phyloP scores from a whole-genome alignment of 1,140 invertebrate genomes.

The Drosophila takahashii region DNA sequence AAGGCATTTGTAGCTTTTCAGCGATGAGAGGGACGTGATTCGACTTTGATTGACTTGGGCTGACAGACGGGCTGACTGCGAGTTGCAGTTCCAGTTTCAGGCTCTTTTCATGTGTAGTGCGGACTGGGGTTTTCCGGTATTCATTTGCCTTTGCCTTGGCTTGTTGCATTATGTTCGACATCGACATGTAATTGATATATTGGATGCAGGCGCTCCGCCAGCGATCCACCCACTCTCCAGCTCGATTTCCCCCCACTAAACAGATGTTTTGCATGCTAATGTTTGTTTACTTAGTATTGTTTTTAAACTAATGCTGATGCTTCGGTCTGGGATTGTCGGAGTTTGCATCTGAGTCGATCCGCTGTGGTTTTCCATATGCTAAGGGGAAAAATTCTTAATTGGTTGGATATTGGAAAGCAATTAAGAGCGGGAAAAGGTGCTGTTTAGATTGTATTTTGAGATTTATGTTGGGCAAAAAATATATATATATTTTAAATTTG shows the following conservation, averaged over 20 bases:
- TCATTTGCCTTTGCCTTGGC: slow-evolving; percentile 14
- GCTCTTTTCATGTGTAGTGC: slow-evolving; percentile 20
- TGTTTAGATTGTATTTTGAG: neutral
- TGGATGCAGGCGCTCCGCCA: slow-evolving; percentile 55
- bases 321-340: slow-evolving; percentile 36
- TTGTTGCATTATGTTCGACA: slow-evolving; percentile 72
- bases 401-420: slow-evolving; percentile 41
- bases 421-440: slow-evolving; percentile 17
- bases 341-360: slow-evolving; percentile 32
- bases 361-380: slow-evolving; percentile 54
- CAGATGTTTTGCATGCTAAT: slow-evolving; percentile 69
- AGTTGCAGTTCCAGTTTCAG: slow-evolving; percentile 19
- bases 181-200: slow-evolving; percentile 80
- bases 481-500: neutral
- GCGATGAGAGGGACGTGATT: slow-evolving; percentile 40
- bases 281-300: slow-evolving; percentile 73
- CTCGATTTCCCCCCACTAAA: slow-evolving; percentile 21
- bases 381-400: slow-evolving; percentile 37
- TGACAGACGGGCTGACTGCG: slow-evolving; percentile 52
- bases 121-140: slow-evolving; percentile 66
- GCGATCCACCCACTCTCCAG: slow-evolving; percentile 24
- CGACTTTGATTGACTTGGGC: slow-evolving; percentile 73
- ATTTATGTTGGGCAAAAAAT: neutral
- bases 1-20: slow-evolving; percentile 84
- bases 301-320: slow-evolving; percentile 75